These are phyloP conservation scores for Cotesia congregata DNA, from an alignment of 2,888 invertebrate species.

Conservation along the genomic window DNA sequence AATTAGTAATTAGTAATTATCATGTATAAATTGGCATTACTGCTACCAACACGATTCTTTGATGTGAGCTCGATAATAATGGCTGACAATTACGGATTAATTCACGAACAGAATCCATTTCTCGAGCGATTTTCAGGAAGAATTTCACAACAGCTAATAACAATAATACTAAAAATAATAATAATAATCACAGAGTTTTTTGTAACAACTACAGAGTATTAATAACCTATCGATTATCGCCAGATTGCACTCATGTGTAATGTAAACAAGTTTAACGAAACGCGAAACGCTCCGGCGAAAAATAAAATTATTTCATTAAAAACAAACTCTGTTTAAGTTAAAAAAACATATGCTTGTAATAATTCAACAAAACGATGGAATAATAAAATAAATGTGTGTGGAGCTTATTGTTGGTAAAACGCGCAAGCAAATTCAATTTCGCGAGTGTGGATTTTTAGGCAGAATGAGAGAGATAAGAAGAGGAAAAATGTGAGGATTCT, in stretches of 20 bases:
- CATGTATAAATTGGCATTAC: no score
- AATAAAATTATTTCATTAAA: not conserved
- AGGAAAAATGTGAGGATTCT: slow-evolving; percentile 28
- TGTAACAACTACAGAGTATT: not conserved
- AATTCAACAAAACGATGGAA: not conserved
- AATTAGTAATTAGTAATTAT: no score
- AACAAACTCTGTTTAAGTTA: not conserved
- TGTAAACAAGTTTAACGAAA: not conserved
- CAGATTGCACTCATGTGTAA: not conserved
- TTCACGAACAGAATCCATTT: no score
- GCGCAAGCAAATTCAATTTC: not conserved
- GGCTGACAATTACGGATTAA: no score
- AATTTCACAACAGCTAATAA: no score
- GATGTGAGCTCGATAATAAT: no score
- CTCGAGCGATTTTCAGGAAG: no score
- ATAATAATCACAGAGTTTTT: no score
- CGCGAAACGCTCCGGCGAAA: not conserved
- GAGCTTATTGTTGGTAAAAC: not conserved
- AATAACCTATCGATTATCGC: not conserved
- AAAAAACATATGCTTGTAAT: not conserved
- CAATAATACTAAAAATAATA: no score
- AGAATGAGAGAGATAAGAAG: slow-evolving; percentile 22
- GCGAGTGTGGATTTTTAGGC: not conserved
- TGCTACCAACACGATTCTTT: no score
- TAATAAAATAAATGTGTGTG: not conserved